These are phyloP conservation scores for Lagorchestes hirsutus DNA, from an alignment of 2,797 vertebrate genomes.

Conservation along the genomic window DNA sequence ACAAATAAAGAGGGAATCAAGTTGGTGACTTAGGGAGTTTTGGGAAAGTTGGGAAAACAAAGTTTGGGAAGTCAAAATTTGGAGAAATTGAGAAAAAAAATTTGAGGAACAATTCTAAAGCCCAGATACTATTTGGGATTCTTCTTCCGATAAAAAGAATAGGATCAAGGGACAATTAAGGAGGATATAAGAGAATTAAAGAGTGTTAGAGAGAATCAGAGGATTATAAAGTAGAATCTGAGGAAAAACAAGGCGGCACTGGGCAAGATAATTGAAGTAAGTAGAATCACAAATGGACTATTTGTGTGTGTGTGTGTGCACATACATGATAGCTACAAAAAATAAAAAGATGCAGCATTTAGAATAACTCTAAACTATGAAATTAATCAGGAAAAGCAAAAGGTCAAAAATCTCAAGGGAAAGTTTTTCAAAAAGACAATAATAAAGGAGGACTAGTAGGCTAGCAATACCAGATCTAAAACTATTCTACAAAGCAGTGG, in stretches of 20 bases:
- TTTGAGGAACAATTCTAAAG: background rate
- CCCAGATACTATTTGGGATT: background rate
- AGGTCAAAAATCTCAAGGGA: background rate
- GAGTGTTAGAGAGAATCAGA: background rate
- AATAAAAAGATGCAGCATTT: background rate
- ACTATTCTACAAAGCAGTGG: background rate
- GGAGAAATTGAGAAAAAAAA: background rate
- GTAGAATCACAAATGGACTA: background rate
- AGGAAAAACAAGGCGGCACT: background rate
- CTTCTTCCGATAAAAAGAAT: background rate
- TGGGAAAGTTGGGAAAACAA: background rate
- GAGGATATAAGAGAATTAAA: background rate
- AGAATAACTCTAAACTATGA: background rate
- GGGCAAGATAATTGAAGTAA: background rate
- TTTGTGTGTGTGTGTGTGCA: too few species aligned
- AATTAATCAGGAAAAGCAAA: background rate
- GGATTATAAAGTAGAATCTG: background rate
- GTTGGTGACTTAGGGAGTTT: background rate
- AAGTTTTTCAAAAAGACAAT: background rate
- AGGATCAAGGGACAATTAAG: background rate
- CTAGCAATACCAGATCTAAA: background rate
- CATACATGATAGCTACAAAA: background rate
- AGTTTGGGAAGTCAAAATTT: background rate
- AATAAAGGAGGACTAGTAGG: background rate
- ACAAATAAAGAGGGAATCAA: background rate